phyloP scores from a whole-genome alignment of 2,113 vertebrate genomes.

The Pseudorhombus dupliciocellatus region DNA sequence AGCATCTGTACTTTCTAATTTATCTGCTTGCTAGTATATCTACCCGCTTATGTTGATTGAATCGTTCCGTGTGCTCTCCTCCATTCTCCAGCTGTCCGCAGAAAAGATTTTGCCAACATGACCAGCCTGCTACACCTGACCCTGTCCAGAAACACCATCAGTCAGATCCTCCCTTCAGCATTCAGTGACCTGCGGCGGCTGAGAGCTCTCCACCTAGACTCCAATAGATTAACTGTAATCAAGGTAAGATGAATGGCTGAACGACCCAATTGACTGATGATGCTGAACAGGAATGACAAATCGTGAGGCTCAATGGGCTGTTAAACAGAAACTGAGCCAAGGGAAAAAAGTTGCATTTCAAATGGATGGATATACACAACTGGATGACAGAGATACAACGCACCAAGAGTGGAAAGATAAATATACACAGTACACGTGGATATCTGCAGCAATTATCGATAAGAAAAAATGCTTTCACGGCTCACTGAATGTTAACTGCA shows the following conservation, averaged over 20 bases:
- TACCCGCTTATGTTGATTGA: background rate
- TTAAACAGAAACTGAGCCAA: background rate
- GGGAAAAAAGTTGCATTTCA: background rate
- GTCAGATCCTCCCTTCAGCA: slow-evolving; percentile 91
- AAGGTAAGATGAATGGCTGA: slow-evolving; percentile 39
- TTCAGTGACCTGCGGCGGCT: slow-evolving; percentile 90
- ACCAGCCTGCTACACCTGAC: slow-evolving; percentile 91
- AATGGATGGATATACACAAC: background rate
- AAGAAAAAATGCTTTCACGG: background rate
- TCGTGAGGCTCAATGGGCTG: background rate
- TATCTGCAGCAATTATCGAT: background rate
- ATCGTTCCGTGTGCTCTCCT: slow-evolving; percentile 14
- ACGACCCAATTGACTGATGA: background rate
- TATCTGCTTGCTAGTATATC: background rate
- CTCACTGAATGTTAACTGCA: background rate
- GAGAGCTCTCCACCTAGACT: slow-evolving; percentile 91
- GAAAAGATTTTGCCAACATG: slow-evolving; percentile 94
- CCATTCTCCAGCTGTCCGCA: slow-evolving; percentile 75
- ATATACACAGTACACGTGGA: background rate
- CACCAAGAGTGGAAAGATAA: background rate
- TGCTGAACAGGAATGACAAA: background rate
- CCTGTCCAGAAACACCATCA: slow-evolving; percentile 92
- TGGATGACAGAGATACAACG: background rate
- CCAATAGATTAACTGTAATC: slow-evolving; percentile 89
- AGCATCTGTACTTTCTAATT: too few relatives aligned